Percentiles rank a stretch among this genome's conserved stretches.
Conservation (phyloP, 2,113 vertebrate genomes). For the Catharus bicknelli region DNA sequence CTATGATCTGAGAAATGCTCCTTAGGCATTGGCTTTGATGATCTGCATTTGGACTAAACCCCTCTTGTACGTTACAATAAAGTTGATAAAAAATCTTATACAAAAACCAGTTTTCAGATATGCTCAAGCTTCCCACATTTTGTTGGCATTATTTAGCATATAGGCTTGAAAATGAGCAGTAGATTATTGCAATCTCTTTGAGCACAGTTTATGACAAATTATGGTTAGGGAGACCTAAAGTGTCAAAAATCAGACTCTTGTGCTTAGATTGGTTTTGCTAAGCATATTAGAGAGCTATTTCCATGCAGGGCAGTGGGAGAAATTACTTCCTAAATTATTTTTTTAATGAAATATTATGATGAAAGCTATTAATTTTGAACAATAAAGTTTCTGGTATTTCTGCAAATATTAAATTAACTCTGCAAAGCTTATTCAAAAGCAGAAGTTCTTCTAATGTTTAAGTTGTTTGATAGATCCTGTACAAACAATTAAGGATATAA, state of each 20-base stretch:
- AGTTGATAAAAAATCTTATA: background rate
- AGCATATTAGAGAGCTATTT: background rate
- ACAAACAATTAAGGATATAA: background rate
- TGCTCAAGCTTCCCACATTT: background rate
- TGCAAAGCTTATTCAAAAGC: background rate
- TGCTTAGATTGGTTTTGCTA: background rate
- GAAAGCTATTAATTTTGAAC: background rate
- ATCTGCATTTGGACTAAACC: background rate
- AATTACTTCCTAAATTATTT: background rate
- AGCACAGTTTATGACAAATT: background rate
- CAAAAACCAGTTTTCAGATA: background rate
- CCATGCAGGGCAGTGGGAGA: background rate
- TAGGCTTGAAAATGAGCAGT: background rate
- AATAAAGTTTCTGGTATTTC: background rate
- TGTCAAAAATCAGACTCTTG: background rate
- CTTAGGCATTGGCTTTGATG: fast-evolving
- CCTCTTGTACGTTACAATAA: background rate
- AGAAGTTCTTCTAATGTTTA: background rate
- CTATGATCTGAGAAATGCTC: background rate
- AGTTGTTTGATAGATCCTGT: background rate
- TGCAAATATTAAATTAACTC: background rate
- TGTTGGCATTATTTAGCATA: background rate
- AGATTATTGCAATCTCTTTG: background rate
- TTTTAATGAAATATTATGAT: background rate
- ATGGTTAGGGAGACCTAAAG: background rate